Base-by-base conservation (phyloP, 2,113 vertebrate genomes). In the Phycodurus eques region DNA sequence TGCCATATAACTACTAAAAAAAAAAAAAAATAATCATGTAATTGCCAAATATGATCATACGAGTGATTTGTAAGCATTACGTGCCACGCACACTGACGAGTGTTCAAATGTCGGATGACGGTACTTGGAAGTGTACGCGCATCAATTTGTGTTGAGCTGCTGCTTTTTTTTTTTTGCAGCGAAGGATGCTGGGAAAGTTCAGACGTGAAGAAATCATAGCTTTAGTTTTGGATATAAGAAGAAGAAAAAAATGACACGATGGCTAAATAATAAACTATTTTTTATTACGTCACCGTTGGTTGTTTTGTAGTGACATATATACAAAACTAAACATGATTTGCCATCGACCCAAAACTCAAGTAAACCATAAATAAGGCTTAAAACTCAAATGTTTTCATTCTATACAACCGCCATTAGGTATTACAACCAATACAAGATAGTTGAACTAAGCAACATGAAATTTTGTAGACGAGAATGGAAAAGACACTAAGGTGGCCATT, bases 191-290 rank as follows among this genome's bases (percentile, higher is more conserved):
- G 81, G 80, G 78, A 70, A 74, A 73, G 64, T 22, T 56, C 71
- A 80, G 70, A 82, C 70, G 71, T 80, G 79, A 89, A 71, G 67
- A 85, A 87, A 83, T 84, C 59, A 75, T 71, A 81, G 70, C 79
- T 87, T 42, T 90, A 91, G 84, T 91, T 89, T 91, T 66, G 91
- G 88, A 74, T 79, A 80, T 84, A 79, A 79, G 74, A 76, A 85
- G 80, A 87, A 67, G 80, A 75, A 85, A 57, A 74, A 65, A 62
- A 20, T n/a, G 13, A 47, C 44, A 66, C 10, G 63, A 65, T 44
- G 44, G 22, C 46, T 47, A 84, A 81, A 90, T 5, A 92, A 91
- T 90, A 92, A 92, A 92, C 80, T 93, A 93, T 94, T 93, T 93
- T 77, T 93, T 91, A 83, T 90, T 93, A 92, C 78, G 85, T 66